Evolutionary conservation across 1,140 invertebrate genomes (phyloP), one percentile per base, ranked within the genome.

Genomic region (Geopemphigus sp.): DNA sequence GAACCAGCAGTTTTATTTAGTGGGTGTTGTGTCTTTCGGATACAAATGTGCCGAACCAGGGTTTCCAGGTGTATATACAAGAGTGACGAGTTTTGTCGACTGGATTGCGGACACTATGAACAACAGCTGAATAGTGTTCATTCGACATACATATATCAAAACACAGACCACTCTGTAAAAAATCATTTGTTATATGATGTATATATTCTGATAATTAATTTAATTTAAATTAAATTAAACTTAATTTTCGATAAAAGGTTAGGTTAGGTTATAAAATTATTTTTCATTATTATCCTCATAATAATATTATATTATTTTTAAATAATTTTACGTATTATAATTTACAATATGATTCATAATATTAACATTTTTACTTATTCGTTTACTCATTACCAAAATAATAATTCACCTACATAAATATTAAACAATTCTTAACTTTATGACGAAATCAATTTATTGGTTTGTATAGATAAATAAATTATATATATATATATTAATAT

Each of bases 11-110:
- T 50, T 50, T 83, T 90, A 90, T 82, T 84, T 88, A 64, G 89
- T 92, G 68, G 93, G 92, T 1, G 86, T 94, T 0, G 91, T 93
- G 1, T 93, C 91, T 15, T 94, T 90, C 82, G 92, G 92, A 0
- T 89, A 87, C 63, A 86, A 87, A 83, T 94, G 93, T 84, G 93
- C 92, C 76, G 88, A 90, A 84, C 85, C 89, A 61, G 90, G 90
- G 81, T 90, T 88, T 84, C 90, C 94, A 15, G 90, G 94, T 24
- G 90, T 95, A 76, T 94, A 95, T 86, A 89, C 92, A n/a, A 87
- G 90, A 83, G 90, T 95, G 56, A 88, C 90, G 80, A 83, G 85
- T 82, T 92, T 85, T 86, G 82, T 88, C 82, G 88, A 91, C 84
- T 92, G 89, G 88, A 89, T 91, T 68, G 74, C 57, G 26, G 39